Base-by-base conservation (phyloP, 2,888 invertebrate genomes). In the Lampropteryx suffumata region DNA sequence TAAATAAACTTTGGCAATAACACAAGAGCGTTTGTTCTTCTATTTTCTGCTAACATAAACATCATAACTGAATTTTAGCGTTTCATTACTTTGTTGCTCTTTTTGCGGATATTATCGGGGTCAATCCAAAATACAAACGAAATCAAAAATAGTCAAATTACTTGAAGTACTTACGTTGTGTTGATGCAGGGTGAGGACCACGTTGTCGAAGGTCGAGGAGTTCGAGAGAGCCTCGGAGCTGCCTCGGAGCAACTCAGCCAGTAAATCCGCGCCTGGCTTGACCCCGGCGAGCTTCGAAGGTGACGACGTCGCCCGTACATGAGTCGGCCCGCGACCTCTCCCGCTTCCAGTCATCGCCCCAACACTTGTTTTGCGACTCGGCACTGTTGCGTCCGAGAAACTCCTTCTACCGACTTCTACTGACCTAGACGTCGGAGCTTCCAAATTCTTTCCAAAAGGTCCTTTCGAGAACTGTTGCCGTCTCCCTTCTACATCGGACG, bases 241-340 rank as follows among this genome's bases (percentile, higher is more conserved):
- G 46, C 95, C 96, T 59, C 94, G 92, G 36, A 96, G 91, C 55
- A 96, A 85, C 76, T 95, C 95, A 34, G 95, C 95, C 53, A 96
- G 88, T 53, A 96, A 84, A 73, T 95, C 95, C 1, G 79, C 82
- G 17, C 84, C 86, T 3, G 88, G 83, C 54, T 84, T 82, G 45
- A 87, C 87, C 54, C 93, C 94, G 69, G 94, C 94, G 59, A 95
- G 88, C 77, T 95, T 95, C 11, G 94, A 95, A 26, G 95, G 95
- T 62, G 95, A 95, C 6, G 95, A 95, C 10, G 95, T 95, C 4
- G 95, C 95, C 62, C 95, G 84, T 62, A 95, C 95, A 79, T 95
- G 95, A 14, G 92, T 86, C 1, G 92, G 89, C 43, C 88, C 91
- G 60, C 91, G 89, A 65, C 89, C 79, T 50, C 84, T 82, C 49